Evolutionary conservation across 2,888 invertebrate genomes (phyloP), one percentile per base, ranked within the genome.

Genomic region (Eugnorisma glareosa): DNA sequence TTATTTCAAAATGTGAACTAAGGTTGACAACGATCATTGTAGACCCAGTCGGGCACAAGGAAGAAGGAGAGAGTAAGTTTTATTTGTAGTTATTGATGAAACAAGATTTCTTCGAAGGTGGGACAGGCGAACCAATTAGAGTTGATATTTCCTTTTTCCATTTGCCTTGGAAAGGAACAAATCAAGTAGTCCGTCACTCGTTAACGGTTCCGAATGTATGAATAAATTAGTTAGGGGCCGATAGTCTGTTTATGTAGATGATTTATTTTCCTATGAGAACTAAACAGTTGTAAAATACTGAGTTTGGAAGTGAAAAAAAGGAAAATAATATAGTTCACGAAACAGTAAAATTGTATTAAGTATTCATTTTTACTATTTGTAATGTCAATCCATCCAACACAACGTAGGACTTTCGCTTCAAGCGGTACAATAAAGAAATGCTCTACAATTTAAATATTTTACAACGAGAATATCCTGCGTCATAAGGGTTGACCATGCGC

Each of bases 221-320:
- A 21, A 48, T 35, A 66, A 48, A 71, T 66, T 35, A 51, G 6
- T 35, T 51, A 35, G 15, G 13, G 15, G 35, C 24, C 10, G 48
- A 51, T 37, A 37, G 51, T 45, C 37, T 28, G 40, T 61, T 61
- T 57, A 31, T 31, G n/a, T 35, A 43, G 13, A 40, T 3, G 1
- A n/a, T 35, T 59, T 28, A 18, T 54, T 64, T 45, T 48, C 45
- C 15, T 37, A 21, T 63, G 81, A 31, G 45, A 81, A 51, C 28
- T 28, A 43, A 67, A 24, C 82, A 61, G 51, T 43, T 81, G 66
- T 21, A 63, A 43, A 37, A 45, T 28, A 43, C 18, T 11, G 2
- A n/a, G 13, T 40, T 48, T 40, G 31, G 11, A 40, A 28, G 35
- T 28, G 21, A 59, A 43, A 59, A 59, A 21, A 11, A n/a, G 2